Percentiles rank a stretch among this genome's conserved stretches.
Evolutionary conservation across 1,140 invertebrate species (phyloP).

Genomic region (Caenorhabditis elegans): WBcel235 BX284602.5:344001-344500

Average conservation of each 20-base stretch:
- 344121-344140: no score
- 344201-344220: no score
- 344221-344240: no score
- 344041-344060: constrained; percentile 11
- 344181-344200: no score
- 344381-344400: neutral
- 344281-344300: constrained; percentile 43
- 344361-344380: constrained; percentile 16
- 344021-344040: constrained; percentile 36
- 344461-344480: neutral
- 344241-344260: neutral
- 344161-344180: no score
- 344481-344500: no score
- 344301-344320: constrained; percentile 42
- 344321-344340: constrained; percentile 47
- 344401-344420: no score
- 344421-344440: no score
- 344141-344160: no score
- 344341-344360: constrained; percentile 50
- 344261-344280: constrained; percentile 12
- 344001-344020: constrained; percentile 48
- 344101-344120: no score
- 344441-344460: neutral
- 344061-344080: neutral
- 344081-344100: neutral